Percentiles rank a stretch among this genome's conserved stretches.
phyloP scores from a whole-genome alignment of 2,113 vertebrate genomes.

The Origma solitaria region DNA sequence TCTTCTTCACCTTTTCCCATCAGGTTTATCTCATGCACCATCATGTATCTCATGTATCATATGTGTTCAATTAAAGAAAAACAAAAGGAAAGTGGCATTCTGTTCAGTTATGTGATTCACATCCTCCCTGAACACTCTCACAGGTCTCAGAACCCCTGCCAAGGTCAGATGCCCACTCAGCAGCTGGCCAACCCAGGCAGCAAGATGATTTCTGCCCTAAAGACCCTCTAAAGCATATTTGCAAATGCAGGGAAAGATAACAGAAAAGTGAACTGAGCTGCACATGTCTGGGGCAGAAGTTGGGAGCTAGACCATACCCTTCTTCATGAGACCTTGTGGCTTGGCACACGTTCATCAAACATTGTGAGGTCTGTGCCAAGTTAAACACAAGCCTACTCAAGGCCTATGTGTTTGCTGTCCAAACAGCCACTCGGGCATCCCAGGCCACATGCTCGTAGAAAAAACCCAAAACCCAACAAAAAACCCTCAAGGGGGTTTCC shows the following conservation, averaged over 20 bases:
- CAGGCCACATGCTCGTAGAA: background rate
- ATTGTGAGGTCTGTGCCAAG: background rate
- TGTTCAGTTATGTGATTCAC: background rate
- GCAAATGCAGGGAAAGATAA: background rate
- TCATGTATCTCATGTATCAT: background rate
- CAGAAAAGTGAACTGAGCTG: background rate
- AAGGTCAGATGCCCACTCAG: background rate
- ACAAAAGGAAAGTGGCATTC: background rate
- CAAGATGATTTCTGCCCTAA: background rate
- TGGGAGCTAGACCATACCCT: background rate
- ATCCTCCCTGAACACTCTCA: accelerated
- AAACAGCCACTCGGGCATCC: background rate
- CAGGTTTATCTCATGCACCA: background rate
- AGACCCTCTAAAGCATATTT: background rate
- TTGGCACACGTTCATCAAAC: background rate
- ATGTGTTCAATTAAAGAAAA: background rate
- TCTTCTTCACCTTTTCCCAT: background rate
- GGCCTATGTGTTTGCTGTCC: background rate
- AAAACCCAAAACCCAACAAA: background rate
- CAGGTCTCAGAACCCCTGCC: background rate
- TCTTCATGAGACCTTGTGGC: background rate
- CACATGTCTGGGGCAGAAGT: background rate
- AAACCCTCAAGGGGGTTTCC: background rate
- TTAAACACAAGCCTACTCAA: background rate
- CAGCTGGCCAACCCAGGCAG: background rate